Base-by-base conservation (phyloP, 2,797 vertebrate species). In the Galago senegalensis region DNA sequence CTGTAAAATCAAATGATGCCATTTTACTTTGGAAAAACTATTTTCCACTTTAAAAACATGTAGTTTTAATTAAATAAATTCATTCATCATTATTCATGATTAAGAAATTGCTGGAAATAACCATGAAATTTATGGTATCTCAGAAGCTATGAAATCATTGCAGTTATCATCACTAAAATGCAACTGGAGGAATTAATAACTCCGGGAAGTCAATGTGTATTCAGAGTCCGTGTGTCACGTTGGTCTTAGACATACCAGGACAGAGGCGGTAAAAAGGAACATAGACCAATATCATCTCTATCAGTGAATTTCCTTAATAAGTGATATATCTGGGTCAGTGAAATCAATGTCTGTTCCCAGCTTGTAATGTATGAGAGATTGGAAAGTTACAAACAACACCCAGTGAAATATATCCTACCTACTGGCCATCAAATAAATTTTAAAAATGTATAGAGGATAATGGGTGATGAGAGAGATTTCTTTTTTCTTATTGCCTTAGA, bases 201-300 rank as follows among this genome's bases (percentile, higher is more conserved):
- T 61, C 43, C 56, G 86, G n/a, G 40, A 79, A 76, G 18, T 89
- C 17, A 67, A n/a, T 34, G 13, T 18, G 4, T 37, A 70, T 37
- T 88, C 86, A 79, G 82, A 70, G 27, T 2, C 7, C 58, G 46
- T 63, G 49, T 60, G 34, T 67, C 69, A 84, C 40, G 37, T 84
- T 67, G 43, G 17, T 34, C 65, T 89, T 87, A 29, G 29, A 14
- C 20, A 60, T 27, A 37, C 20, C 46, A 75, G 3, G 43, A 18
- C 90, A 31, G 87, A 14, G 56, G 37, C 60, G 82, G 88, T 90
- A 46, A 90, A 96, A 90, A 86, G 18, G 25, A 49, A 63, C 17
- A 81, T 16, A 80, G 84, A 82, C 61, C 27, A 67, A 69, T 56
- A 63, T 56, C n/a, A 49, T 63, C 77, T 63, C 46, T 87, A 21